A percentile compares a stretch with the other conserved stretches of the same genome.
Evolutionary conservation across 2,888 invertebrate genomes (phyloP).

Genomic region (Andricus curvator): DNA sequence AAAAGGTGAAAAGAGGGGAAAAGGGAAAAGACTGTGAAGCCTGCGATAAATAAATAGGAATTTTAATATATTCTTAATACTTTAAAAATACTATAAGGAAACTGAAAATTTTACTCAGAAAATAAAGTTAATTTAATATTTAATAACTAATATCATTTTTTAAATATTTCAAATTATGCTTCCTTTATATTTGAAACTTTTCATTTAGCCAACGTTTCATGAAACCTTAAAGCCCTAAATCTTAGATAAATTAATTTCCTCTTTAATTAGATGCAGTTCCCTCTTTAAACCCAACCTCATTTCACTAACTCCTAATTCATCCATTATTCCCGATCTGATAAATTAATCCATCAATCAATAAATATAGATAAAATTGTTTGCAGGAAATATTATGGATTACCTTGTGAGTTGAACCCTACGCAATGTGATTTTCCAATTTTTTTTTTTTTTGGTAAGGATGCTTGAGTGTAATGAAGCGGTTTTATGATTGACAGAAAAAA

Average conservation of each 20-base stretch:
- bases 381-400: background rate
- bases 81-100: too few relatives aligned
- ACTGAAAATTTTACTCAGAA: too few relatives aligned
- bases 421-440: background rate
- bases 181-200: too few relatives aligned
- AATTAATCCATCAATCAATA: constrained; percentile 1
- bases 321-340: constrained; percentile 18
- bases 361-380: background rate
- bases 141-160: too few relatives aligned
- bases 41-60: too few relatives aligned
- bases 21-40: too few relatives aligned
- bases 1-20: too few relatives aligned
- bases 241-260: background rate
- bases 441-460: background rate
- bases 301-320: constrained; percentile 11
- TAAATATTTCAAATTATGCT: too few relatives aligned
- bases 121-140: too few relatives aligned
- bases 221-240: too few relatives aligned
- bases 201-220: too few relatives aligned
- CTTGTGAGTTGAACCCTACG: background rate
- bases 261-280: background rate
- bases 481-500: background rate
- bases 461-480: background rate
- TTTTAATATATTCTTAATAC: too few relatives aligned
- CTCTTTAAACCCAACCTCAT: background rate